Percentiles rank a stretch among this genome's conserved stretches.
Conservation (phyloP, 37 sponge, comb jelly and placozoan species). For the Geodia barretti region DNA sequence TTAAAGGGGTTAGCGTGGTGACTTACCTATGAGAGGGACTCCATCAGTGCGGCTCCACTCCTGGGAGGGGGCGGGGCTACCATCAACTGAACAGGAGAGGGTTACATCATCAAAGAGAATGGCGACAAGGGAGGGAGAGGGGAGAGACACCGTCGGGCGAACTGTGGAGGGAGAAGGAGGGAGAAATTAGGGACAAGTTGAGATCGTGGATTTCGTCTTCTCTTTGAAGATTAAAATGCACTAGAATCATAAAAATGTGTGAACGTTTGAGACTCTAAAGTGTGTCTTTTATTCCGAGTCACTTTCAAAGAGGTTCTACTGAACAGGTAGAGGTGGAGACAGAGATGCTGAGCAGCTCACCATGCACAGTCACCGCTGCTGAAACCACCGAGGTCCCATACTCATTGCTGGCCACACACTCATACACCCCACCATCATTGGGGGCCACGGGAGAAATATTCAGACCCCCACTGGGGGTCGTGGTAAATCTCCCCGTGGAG, state of each 20-base stretch:
- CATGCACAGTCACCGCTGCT: slow-evolving; percentile 11
- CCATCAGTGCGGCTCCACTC: slow-evolving; percentile 10
- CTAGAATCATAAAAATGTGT: no score
- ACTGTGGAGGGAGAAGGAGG: slow-evolving; percentile 23
- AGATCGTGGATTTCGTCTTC: no score
- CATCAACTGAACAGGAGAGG: slow-evolving; percentile 22
- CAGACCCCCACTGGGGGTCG: neutral
- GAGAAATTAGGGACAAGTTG: neutral
- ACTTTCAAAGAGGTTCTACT: no score
- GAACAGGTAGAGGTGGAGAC: neutral
- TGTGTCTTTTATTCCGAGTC: no score
- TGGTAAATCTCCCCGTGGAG: neutral
- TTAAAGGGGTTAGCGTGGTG: neutral
- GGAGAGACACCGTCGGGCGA: slow-evolving; percentile 26
- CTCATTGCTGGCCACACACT: slow-evolving; percentile 29
- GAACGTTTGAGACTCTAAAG: no score
- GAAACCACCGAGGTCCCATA: slow-evolving; percentile 29
- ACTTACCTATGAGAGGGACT: neutral
- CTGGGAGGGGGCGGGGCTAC: slow-evolving; percentile 34
- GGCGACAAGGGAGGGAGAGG: neutral
- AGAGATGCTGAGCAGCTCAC: neutral
- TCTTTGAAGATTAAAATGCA: no score
- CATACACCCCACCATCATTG: slow-evolving; percentile 32
- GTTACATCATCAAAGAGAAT: neutral
- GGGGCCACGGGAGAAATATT: slow-evolving; percentile 13